Percentiles rank a stretch among this genome's conserved stretches.
Conservation (phyloP, 92 coral and sea anemone genomes). For the Phenganax stokvisi region DNA sequence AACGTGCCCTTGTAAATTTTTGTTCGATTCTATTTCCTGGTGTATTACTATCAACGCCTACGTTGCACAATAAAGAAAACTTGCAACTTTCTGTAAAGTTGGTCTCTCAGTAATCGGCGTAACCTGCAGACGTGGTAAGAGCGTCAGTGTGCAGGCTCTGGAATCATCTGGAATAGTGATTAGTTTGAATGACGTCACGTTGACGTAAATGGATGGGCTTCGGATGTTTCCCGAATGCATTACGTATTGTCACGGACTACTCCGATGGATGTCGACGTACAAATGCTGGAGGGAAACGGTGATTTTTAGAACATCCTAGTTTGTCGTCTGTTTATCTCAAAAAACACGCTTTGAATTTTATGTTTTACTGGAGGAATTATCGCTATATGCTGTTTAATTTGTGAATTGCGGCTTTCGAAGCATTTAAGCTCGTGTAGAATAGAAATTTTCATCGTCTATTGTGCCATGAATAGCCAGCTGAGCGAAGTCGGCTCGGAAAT, state of each 20-base stretch:
- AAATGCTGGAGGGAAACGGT: too few relatives aligned
- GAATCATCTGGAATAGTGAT: not conserved
- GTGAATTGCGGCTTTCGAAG: not conserved
- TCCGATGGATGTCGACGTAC: not conserved
- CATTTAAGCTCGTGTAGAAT: not conserved
- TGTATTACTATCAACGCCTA: not conserved
- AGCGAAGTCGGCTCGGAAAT: not conserved
- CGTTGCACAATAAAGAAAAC: not conserved
- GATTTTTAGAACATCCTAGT: too few relatives aligned
- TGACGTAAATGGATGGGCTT: not conserved
- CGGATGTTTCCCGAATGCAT: not conserved
- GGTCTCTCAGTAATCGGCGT: too few relatives aligned
- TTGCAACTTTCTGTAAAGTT: not conserved
- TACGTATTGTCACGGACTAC: not conserved
- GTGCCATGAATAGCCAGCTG: constrained; percentile 4
- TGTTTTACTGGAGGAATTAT: not conserved
- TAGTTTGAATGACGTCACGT: not conserved
- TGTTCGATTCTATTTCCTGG: not conserved
- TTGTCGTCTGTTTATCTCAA: constrained; percentile 3
- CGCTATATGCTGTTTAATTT: not conserved
- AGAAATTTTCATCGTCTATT: not conserved
- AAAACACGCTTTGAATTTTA: not conserved
- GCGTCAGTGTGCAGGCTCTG: not conserved
- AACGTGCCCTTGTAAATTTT: too few relatives aligned
- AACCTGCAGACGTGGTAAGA: too few relatives aligned